phyloP scores from a whole-genome alignment of 2,797 vertebrate species.

The Oryzias dopingdopingensis region DNA sequence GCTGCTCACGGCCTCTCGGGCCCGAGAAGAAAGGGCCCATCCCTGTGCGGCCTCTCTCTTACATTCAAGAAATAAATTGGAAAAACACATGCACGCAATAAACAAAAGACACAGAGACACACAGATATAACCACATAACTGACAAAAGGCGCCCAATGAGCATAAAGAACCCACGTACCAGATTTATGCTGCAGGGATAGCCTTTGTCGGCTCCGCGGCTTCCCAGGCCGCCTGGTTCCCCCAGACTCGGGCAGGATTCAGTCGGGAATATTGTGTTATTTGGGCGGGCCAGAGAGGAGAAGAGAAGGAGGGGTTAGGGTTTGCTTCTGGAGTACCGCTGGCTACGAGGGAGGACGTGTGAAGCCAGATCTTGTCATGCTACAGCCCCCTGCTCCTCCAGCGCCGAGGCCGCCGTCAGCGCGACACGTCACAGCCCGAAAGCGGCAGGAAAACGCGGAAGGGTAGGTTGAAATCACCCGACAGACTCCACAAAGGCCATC shows the following conservation, averaged over 20 bases:
- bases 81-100: slow-evolving; percentile 53
- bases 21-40: slow-evolving; percentile 71
- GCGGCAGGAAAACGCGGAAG: slow-evolving; percentile 93
- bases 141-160: slow-evolving; percentile 19
- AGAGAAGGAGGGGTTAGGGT: slow-evolving; percentile 89
- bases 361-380: slow-evolving; percentile 77
- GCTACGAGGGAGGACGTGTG: slow-evolving; percentile 74
- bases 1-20: slow-evolving; percentile 66
- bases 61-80: slow-evolving; percentile 51
- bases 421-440: slow-evolving; percentile 93
- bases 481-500: slow-evolving; percentile 68
- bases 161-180: slow-evolving; percentile 67
- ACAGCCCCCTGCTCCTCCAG: slow-evolving; percentile 89
- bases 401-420: slow-evolving; percentile 92
- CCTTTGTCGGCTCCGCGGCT: slow-evolving; percentile 73
- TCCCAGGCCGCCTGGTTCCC: slow-evolving; percentile 80
- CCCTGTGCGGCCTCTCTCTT: slow-evolving; percentile 64
- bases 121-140: slow-evolving; percentile 21
- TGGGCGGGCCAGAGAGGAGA: slow-evolving; percentile 86
- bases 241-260: slow-evolving; percentile 82
- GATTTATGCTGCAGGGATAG: slow-evolving; percentile 73
- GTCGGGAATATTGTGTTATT: slow-evolving; percentile 79
- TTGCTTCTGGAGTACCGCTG: slow-evolving; percentile 79
- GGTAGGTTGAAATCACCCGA: slow-evolving; percentile 78
- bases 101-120: slow-evolving; percentile 25